Percentiles rank a stretch among this genome's conserved stretches.
phyloP scores from a whole-genome alignment of 2,113 vertebrate species.

The Grantiella picta region DNA sequence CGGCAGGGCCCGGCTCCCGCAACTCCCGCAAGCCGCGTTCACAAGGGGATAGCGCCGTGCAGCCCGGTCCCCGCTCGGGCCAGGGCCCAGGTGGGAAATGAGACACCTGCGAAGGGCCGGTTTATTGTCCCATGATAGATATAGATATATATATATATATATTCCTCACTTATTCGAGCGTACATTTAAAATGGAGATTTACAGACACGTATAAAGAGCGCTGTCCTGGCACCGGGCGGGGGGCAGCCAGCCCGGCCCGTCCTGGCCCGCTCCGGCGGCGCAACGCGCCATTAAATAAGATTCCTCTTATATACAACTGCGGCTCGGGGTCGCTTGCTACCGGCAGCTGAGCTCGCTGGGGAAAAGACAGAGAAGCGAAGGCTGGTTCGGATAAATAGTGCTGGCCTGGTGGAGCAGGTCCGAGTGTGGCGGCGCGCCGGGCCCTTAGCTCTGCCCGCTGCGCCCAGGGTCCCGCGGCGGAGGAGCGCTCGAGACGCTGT shows the following conservation, averaged over 20 bases:
- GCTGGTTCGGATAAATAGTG: slow-evolving; percentile 72
- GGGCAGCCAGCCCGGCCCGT: slow-evolving; percentile 35
- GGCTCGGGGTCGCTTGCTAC: slow-evolving; percentile 60
- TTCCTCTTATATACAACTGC: slow-evolving; percentile 71
- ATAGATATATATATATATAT: slow-evolving; percentile 67
- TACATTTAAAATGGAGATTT: slow-evolving; percentile 78
- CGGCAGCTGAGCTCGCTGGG: slow-evolving; percentile 69
- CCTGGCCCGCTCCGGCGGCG: neutral
- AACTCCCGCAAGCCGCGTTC: neutral
- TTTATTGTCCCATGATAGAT: slow-evolving; percentile 74
- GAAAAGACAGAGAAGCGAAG: slow-evolving; percentile 60
- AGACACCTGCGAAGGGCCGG: slow-evolving; percentile 67
- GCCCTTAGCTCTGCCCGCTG: slow-evolving; percentile 81
- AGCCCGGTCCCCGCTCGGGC: neutral
- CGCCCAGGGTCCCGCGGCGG: slow-evolving; percentile 80
- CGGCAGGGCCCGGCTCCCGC: neutral
- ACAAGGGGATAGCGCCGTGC: neutral
- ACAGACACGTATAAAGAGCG: slow-evolving; percentile 75
- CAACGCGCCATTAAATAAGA: slow-evolving; percentile 60
- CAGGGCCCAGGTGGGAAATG: slow-evolving; percentile 41
- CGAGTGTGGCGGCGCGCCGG: neutral
- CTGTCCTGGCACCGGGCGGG: slow-evolving; percentile 36
- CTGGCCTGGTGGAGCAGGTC: slow-evolving; percentile 60
- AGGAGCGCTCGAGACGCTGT: slow-evolving; percentile 72
- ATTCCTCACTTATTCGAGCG: slow-evolving; percentile 74